Evolutionary conservation across 2,797 vertebrate species (phyloP), one percentile per base, ranked within the genome.

Genomic region (Garrulus glandarius): DNA sequence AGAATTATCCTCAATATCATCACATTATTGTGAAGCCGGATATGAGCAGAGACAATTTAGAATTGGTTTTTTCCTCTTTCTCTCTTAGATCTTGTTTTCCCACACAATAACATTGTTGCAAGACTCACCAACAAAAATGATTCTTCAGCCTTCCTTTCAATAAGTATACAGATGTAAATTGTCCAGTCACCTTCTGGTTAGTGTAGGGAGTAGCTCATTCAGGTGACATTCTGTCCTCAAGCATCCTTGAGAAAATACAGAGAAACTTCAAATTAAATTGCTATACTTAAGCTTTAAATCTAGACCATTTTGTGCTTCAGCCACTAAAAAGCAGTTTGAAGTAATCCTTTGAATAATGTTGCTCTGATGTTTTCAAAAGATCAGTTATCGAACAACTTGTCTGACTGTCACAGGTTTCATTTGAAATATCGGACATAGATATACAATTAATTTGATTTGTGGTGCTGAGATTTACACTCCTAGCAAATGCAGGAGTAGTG

Each of bases 191-290:
- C 59, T 93, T 87, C 93, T 95, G 95, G 57, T 93, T 92, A 94
- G 79, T 61, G 91, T 92, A 94, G 53, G 44, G 80, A 96, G 63
- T 93, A 96, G 87, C 59, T 91, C 79, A 26, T 89, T 92, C 32
- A 13, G 87, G 65, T 8, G 11, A 77, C 69, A 59, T 53, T 92
- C 77, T 94, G 88, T 90, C 77, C 52, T 92, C 44, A 53, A 86
- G 67, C 44, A 95, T 89, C 74, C 68, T 84, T 93, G 84, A 95
- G 86, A 94, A 95, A 95, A 93, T 91, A 86, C 92, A 94, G 91
- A 84, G 76, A 92, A 94, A 56, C 52, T 86, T 55, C 67, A 94
- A 59, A 81, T 92, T 84, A 92, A 84, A 81, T 41, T 15, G 37
- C 36, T 80, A 19, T 12, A 71, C 13, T 21, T 71, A 81, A 88